phyloP scores from a whole-genome alignment of 2,797 vertebrate genomes.

The Gallinago solitaria region DNA sequence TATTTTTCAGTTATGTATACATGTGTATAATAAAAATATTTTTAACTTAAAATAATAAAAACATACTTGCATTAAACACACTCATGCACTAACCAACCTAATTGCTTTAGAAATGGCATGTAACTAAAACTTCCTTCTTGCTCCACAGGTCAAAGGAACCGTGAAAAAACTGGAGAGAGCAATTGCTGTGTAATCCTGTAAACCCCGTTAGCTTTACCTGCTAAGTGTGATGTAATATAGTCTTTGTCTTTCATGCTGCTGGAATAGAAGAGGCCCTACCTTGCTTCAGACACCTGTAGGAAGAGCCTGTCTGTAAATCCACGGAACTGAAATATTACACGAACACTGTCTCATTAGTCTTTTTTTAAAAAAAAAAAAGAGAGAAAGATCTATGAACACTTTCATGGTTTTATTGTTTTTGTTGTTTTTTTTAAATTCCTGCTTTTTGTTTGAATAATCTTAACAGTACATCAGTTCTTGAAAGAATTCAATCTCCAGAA shows the following conservation, averaged over 20 bases:
- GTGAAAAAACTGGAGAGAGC: constrained; percentile 98
- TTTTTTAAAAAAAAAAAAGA: background rate
- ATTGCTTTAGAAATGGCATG: background rate
- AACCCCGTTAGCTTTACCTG: constrained; percentile 75
- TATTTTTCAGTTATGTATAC: background rate
- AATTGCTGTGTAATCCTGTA: constrained; percentile 99
- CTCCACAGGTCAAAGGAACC: constrained; percentile 92
- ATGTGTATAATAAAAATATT: background rate
- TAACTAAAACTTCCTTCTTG: constrained; percentile 24
- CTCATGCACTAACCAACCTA: background rate
- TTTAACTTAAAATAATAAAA: background rate
- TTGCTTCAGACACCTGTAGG: constrained; percentile 77
- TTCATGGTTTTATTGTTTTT: constrained; percentile 30
- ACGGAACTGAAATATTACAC: constrained; percentile 74
- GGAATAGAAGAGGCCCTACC: constrained; percentile 77
- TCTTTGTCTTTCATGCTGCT: constrained; percentile 84
- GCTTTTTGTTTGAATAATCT: constrained; percentile 71
- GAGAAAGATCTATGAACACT: constrained; percentile 73
- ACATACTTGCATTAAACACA: background rate
- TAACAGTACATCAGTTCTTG: constrained; percentile 63
- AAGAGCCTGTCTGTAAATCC: constrained; percentile 77
- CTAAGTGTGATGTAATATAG: constrained; percentile 77
- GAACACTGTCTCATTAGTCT: constrained; percentile 68
- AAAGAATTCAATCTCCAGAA: constrained; percentile 68
- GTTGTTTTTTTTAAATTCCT: constrained; percentile 50